Evolutionary conservation across 1,140 invertebrate species (phyloP), one percentile per base, ranked within the genome.

Genomic region (Lysiphlebus fabarum): DNA sequence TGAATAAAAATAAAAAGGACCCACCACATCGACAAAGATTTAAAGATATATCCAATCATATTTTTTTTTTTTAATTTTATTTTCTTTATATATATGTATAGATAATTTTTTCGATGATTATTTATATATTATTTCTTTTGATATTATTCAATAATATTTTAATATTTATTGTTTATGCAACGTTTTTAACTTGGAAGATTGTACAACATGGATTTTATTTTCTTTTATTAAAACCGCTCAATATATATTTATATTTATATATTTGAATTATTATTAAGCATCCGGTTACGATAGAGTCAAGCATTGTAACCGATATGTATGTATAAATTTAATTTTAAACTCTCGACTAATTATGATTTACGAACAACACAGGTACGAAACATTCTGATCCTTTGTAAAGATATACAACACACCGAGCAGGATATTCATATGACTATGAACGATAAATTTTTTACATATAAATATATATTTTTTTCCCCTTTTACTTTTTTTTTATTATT

Each of bases 271-370:
- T 65, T 68, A 69, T 67, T 62, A 53, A 71, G 64, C 34, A 62
- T 63, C 61, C 64, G 54, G 54, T 56, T 56, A 42, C 33, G 12
- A 9, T 26, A 26, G 17, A 26, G 17, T 26, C 17, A 26, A 26
- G 17, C 17, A 2, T 26, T 26, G 17, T 26, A 26, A 26, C 17
- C 17, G 17, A 26, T 59, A 48, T 56, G 58, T 53, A 48, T 55
- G 44, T 68, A 59, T 58, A 69, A 63, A 68, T 71, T 71, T 70
- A 72, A 70, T 74, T 74, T 70, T 67, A 72, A 51, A 38, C 9
- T 51, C 63, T 66, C 63, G 62, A 67, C 70, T 78, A 75, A 78
- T 77, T 77, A 76, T 77, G 73, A 78, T 78, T 78, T 76, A 76
- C 72, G 69, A 26, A 65, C 71, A 72, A 76, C 70, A 75, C 71